Evolutionary conservation across 2,888 invertebrate species (phyloP), one percentile per base, ranked within the genome.

Genomic region (Elgonia sp.): DNA sequence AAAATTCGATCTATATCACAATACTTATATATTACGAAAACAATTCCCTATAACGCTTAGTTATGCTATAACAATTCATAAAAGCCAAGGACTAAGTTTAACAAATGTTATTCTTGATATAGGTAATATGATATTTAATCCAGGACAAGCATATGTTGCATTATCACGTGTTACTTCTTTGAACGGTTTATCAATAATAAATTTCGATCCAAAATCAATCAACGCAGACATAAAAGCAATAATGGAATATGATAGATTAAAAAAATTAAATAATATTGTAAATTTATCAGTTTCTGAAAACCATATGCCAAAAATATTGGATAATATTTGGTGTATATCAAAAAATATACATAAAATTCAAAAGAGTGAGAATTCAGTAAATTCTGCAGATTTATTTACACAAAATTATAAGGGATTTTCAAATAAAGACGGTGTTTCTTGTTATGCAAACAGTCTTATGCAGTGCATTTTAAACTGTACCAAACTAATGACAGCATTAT

Each of bases 31-130:
- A 60, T 10, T 20, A 8, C 29, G 62, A n/a, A 89, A 89, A 72
- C 90, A 91, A 84, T 92, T 92, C 79, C 89, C 90, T 20, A 62
- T 91, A 21, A 86, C 67, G 67, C 10, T 91, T 2, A 89, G 91
- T 60, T 92, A 92, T 72, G 91, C 84, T 6, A 89, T 91, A 5
- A 92, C 91, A 7, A 91, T 92, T 29, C 90, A 90, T 60, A 91
- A 90, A 80, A 50, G 50, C 16, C 50, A 62, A 37, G 62, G 62
- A 4, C 37, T 62, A 16, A 62, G 37, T 14, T 37, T 62, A 37
- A 21, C 14, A 60, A 8, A 8, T 20, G 21, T 60, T 9, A 21
- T 60, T 18, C 5, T 20, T 18, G 62, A 62, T 62, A 62, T 62
- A 10, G 62, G 37, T n/a, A 62, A 37, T 62, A 37, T 1, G 2